Percentiles rank a stretch among this genome's conserved stretches.
phyloP scores from a whole-genome alignment of 2,113 vertebrate genomes.

The Galemys pyrenaicus region DNA sequence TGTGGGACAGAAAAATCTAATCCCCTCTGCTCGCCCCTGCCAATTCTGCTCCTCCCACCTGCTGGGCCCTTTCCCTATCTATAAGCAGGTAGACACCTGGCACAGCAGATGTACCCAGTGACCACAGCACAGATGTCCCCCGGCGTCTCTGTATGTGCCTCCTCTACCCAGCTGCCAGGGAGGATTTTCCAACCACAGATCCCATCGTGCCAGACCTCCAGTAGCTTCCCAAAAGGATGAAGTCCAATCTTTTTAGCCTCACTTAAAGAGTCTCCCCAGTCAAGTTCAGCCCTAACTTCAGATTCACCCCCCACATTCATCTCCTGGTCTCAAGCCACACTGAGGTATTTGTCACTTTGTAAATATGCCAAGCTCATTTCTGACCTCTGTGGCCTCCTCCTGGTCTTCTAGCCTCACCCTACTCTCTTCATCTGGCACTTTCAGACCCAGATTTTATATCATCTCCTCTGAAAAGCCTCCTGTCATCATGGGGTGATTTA shows the following conservation, averaged over 20 bases:
- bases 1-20: not conserved
- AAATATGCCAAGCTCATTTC: not conserved
- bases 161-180: not conserved
- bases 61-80: not conserved
- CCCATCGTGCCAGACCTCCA: not conserved
- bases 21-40: conserved; percentile 43
- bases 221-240: not conserved
- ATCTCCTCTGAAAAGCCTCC: not conserved
- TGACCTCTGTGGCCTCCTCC: not conserved
- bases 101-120: conserved; percentile 31
- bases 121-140: conserved; percentile 18
- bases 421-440: not conserved
- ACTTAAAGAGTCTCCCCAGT: not conserved
- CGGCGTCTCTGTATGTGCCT: not conserved
- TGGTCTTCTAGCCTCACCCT: not conserved
- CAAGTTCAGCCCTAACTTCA: not conserved
- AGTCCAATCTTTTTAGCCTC: not conserved
- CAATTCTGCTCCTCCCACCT: conserved; percentile 33
- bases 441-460: not conserved
- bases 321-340: not conserved
- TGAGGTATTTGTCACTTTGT: not conserved
- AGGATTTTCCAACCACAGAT: conserved; percentile 33
- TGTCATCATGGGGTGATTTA: not conserved
- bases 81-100: conserved; percentile 43
- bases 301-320: not conserved